These are phyloP conservation scores for Tinea pellionella DNA, from an alignment of 2,888 invertebrate species.

Conservation along the genomic window DNA sequence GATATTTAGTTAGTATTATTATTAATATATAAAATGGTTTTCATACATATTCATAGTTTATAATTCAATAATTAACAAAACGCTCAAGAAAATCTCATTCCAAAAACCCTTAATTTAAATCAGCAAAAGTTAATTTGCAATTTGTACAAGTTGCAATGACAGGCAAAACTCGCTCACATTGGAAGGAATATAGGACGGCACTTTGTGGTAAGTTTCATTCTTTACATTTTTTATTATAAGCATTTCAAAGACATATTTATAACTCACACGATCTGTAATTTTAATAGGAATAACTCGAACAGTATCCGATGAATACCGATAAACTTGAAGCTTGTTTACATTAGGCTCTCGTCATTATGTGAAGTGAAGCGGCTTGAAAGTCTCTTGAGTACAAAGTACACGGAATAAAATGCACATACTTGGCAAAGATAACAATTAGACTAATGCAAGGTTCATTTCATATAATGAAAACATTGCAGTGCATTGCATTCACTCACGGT, in stretches of 20 bases:
- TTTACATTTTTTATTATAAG: neutral
- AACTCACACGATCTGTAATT: neutral
- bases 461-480: neutral
- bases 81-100: constrained; percentile 69
- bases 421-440: neutral
- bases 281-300: neutral
- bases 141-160: constrained; percentile 50
- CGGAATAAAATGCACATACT: neutral
- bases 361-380: neutral
- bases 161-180: constrained; percentile 66
- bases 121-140: constrained; percentile 29
- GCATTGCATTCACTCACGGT: neutral
- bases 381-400: constrained; percentile 1
- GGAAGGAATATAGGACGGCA: constrained; percentile 69
- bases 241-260: neutral
- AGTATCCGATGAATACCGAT: neutral
- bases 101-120: constrained; percentile 47
- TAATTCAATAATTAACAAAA: constrained; percentile 39
- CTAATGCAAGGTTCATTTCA: neutral
- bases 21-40: constrained; percentile 60
- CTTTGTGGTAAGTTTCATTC: constrained; percentile 56
- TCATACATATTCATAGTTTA: constrained; percentile 45
- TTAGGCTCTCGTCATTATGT: neutral
- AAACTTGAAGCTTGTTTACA: neutral
- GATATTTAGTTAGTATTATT: constrained; percentile 64